A percentile compares a stretch with the other conserved stretches of the same genome.
Evolutionary conservation across 2,797 vertebrate species (phyloP).

Genomic region (Acipenser transmontanus): DNA sequence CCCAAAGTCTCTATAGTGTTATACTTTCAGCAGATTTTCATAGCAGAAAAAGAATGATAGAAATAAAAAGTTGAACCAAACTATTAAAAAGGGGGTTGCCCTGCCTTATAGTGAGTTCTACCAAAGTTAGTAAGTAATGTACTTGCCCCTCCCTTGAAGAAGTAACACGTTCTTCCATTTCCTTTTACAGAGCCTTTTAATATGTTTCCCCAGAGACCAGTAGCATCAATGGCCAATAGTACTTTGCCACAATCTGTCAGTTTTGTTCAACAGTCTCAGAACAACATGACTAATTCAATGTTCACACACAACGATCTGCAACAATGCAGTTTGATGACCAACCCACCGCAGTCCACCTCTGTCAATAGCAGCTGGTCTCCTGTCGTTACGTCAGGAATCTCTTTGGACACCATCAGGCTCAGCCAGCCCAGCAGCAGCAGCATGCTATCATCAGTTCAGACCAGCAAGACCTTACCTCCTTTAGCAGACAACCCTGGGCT

Average conservation of each 20-base stretch:
- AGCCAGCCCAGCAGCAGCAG: slow-evolving; percentile 33
- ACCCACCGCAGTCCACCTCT: slow-evolving; percentile 30
- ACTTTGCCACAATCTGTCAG: too few species aligned
- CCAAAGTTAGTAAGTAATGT: too few species aligned
- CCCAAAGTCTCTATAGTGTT: too few species aligned
- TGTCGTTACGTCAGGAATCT: slow-evolving; percentile 14
- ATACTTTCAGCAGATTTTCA: too few species aligned
- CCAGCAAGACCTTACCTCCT: slow-evolving; percentile 15
- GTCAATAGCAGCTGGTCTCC: neutral
- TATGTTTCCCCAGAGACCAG: neutral
- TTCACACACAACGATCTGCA: slow-evolving; percentile 25
- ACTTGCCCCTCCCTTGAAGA: too few species aligned
- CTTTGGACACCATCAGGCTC: slow-evolving; percentile 48
- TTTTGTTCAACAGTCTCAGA: too few species aligned
- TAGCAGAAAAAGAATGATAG: too few species aligned
- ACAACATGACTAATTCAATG: too few species aligned
- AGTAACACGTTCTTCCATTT: neutral
- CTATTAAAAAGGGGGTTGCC: too few species aligned
- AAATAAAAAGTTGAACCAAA: too few species aligned
- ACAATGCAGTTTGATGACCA: slow-evolving; percentile 36
- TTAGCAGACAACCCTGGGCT: slow-evolving; percentile 28
- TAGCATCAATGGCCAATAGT: too few species aligned
- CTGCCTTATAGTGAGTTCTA: too few species aligned
- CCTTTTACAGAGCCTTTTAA: slow-evolving; percentile 5
- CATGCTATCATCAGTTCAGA: slow-evolving; percentile 18